phyloP scores from a whole-genome alignment of 1,140 invertebrate species.

The Pseudomyrmex sp. region DNA sequence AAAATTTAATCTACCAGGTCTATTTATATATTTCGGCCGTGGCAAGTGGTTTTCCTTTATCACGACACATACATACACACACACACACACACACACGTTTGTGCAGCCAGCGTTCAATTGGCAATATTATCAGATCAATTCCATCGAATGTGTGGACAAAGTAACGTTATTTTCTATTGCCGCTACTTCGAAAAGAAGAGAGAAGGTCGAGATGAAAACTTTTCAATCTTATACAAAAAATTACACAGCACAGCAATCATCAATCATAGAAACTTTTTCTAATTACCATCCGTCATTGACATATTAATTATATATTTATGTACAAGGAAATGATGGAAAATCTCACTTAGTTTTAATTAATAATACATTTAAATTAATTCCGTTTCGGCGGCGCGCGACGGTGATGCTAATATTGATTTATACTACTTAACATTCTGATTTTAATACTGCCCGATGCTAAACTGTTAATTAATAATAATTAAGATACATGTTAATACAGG shows the following conservation, averaged over 20 bases:
- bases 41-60: slow-evolving; percentile 9
- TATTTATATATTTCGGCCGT: not conserved
- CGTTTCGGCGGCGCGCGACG: not conserved
- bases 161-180: slow-evolving; percentile 1
- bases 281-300: not conserved
- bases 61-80: not conserved
- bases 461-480: slow-evolving; percentile 36
- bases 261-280: no score
- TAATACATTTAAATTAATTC: slow-evolving; percentile 19
- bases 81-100: not conserved
- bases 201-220: not conserved
- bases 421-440: slow-evolving; percentile 9
- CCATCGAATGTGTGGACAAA: not conserved
- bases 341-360: slow-evolving; percentile 14
- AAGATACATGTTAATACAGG: not conserved
- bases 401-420: not conserved
- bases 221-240: not conserved
- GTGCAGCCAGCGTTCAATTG: slow-evolving; percentile 15
- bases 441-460: not conserved
- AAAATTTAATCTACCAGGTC: not conserved
- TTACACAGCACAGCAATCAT: not conserved
- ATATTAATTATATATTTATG: not conserved
- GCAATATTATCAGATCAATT: slow-evolving; percentile 34
- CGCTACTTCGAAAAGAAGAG: slow-evolving; percentile 18
- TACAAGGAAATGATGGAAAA: not conserved